These are phyloP conservation scores for Tetheella fluctuosa DNA, from an alignment of 2,888 invertebrate genomes.

Conservation along the genomic window DNA sequence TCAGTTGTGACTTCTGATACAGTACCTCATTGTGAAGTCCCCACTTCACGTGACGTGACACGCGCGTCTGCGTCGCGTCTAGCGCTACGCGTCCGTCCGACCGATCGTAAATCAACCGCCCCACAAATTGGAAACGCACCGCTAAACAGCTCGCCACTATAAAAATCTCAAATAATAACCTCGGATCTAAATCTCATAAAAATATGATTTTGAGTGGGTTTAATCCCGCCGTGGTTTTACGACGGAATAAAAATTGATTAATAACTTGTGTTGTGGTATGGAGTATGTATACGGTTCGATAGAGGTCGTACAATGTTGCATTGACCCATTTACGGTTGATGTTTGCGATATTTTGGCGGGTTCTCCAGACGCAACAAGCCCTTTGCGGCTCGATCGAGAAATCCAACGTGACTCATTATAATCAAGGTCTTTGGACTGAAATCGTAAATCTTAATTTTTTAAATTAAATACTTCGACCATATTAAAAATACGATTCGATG, in stretches of 20 bases:
- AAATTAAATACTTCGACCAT: neutral
- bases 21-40: slow-evolving; percentile 44
- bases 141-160: slow-evolving; percentile 67
- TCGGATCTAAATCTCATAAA: slow-evolving; percentile 82
- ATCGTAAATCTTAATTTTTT: slow-evolving; percentile 1
- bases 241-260: slow-evolving; percentile 80
- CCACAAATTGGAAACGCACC: slow-evolving; percentile 76
- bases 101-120: slow-evolving; percentile 69
- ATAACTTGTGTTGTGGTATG: slow-evolving; percentile 63
- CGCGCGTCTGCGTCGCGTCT: slow-evolving; percentile 69
- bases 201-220: slow-evolving; percentile 77
- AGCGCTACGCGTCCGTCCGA: slow-evolving; percentile 45
- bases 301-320: slow-evolving; percentile 75
- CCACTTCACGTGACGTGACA: slow-evolving; percentile 33
- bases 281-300: slow-evolving; percentile 54
- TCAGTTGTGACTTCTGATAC: slow-evolving; percentile 37
- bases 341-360: slow-evolving; percentile 72
- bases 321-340: slow-evolving; percentile 69
- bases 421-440: slow-evolving; percentile 39
- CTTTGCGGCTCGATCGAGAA: slow-evolving; percentile 30
- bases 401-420: slow-evolving; percentile 50
- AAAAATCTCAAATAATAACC: slow-evolving; percentile 75
- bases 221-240: slow-evolving; percentile 80
- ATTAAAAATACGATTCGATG: neutral
- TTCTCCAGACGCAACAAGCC: slow-evolving; percentile 72